A percentile compares a stretch with the other conserved stretches of the same genome.
phyloP scores from a whole-genome alignment of 1,140 invertebrate genomes.

The Drosophila pseudoananassae region DNA sequence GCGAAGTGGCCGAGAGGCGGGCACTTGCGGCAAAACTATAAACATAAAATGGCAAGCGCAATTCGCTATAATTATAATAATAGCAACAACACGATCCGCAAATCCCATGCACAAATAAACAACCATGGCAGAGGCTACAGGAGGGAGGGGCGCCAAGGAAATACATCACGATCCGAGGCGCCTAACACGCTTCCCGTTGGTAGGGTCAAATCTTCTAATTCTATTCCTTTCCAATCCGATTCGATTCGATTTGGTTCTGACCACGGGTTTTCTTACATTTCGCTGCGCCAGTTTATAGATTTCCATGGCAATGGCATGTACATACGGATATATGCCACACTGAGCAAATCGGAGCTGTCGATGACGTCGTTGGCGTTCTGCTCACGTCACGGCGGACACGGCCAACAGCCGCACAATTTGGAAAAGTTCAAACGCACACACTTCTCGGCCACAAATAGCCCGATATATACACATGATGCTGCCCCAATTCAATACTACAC shows the following conservation, averaged over 20 bases:
- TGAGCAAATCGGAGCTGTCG: slow-evolving; percentile 34
- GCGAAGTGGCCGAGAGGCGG: slow-evolving; percentile 29
- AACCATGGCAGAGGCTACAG: slow-evolving; percentile 14
- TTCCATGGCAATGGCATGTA: slow-evolving; percentile 52
- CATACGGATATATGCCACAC: slow-evolving; percentile 7
- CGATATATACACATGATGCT: slow-evolving; percentile 37
- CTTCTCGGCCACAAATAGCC: slow-evolving; percentile 71
- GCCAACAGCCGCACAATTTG: slow-evolving; percentile 49
- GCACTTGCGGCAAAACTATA: slow-evolving; percentile 44
- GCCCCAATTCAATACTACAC: slow-evolving; percentile 34
- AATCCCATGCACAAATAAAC: slow-evolving; percentile 65
- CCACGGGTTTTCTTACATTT: slow-evolving; percentile 11
- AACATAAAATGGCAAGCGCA: slow-evolving; percentile 53
- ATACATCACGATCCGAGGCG: slow-evolving; percentile 50
- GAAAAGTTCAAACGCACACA: slow-evolving; percentile 75
- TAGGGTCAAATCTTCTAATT: slow-evolving; percentile 53
- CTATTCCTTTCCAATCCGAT: slow-evolving; percentile 15
- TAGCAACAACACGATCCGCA: slow-evolving; percentile 40
- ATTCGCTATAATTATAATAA: slow-evolving; percentile 71
- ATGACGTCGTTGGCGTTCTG: slow-evolving; percentile 58
- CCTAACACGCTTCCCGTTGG: slow-evolving; percentile 74
- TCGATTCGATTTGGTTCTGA: slow-evolving; percentile 12
- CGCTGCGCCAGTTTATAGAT: slow-evolving; percentile 41
- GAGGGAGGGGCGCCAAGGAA: slow-evolving; percentile 1
- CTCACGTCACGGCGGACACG: slow-evolving; percentile 62